Evolutionary conservation across 2,113 vertebrate species (phyloP), one percentile per base, ranked within the genome.

Genomic region (Acinonyx jubatus): DNA sequence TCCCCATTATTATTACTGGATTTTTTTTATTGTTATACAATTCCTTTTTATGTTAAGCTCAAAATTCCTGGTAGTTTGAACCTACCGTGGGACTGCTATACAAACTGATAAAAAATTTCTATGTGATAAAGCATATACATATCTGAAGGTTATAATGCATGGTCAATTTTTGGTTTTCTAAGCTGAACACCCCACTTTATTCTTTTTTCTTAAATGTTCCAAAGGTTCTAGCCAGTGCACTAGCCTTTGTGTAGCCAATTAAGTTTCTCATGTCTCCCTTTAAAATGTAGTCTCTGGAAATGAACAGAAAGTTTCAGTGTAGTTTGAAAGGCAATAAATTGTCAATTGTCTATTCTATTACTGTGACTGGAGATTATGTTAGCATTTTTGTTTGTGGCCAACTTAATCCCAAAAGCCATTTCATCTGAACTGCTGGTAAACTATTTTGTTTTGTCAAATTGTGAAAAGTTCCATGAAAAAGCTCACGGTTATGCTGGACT

Each of bases 401-500:
- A 84, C 57, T 45, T 74, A 80, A 84, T 69, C 29, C 23, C 31
- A 7, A 94, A 79, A 88, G 48, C 27, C 74, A 91, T 48, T 91
- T 71, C 5, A 85, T 36, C 14, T 91, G 69, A 73, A 66, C 25
- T 84, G 13, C 68, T n/a, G 33, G 50, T 27, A 41, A 91, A 68
- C 27, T 36, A 18, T 41, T 83, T 61, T 50, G 66, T 36, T 85
- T 69, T 48, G 61, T 73, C 8, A 89, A 95, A 86, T 2, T 73
- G 12, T 85, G 33, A 73, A 97, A 85, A 88, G 41, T 4, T 55
- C 85, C 85, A 65, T n/a, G 36, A 92, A 68, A 92, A 81, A 80
- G 38, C 21, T 84, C 69, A 63, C 36, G n/a, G 3, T 61, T 93
- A 73, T 89, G 38, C 25, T 89, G 48, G 21, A 88, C 18, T 82